Evolutionary conservation across 2,888 invertebrate genomes (phyloP).

Genomic region (Norana najaformis): DNA sequence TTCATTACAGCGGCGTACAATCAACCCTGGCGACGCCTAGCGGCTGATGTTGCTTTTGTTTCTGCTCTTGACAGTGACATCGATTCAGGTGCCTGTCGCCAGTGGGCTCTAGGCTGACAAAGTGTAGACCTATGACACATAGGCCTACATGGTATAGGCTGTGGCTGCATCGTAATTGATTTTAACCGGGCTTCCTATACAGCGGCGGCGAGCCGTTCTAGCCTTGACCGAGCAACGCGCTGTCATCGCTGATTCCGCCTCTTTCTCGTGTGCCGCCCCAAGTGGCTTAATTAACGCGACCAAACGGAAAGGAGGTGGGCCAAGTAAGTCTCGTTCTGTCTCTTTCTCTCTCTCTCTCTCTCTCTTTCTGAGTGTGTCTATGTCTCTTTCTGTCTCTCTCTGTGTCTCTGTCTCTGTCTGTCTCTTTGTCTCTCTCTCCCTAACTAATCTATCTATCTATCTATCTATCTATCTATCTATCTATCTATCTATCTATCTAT

Average conservation of each 20-base stretch:
- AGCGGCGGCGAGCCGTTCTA: background rate
- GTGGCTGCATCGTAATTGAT: background rate
- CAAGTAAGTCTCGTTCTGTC: background rate
- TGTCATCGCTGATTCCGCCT: background rate
- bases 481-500: background rate
- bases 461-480: background rate
- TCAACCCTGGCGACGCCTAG: background rate
- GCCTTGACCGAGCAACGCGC: background rate
- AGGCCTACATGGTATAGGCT: background rate
- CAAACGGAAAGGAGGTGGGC: background rate
- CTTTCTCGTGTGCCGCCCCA: background rate
- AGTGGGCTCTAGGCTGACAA: background rate
- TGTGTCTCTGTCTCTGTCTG: background rate
- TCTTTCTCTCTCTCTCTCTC: background rate
- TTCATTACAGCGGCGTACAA: background rate
- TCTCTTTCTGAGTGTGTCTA: background rate
- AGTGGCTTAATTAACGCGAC: conserved; percentile 2
- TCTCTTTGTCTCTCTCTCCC: background rate
- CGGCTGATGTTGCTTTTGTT: background rate
- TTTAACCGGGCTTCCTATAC: background rate
- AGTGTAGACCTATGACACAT: conserved; percentile 2
- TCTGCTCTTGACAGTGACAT: background rate
- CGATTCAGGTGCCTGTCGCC: conserved; percentile 1
- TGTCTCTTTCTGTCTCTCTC: background rate
- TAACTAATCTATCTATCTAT: background rate